phyloP scores from a whole-genome alignment of 2,113 vertebrate genomes.

The Campylomormyrus tamandua region DNA sequence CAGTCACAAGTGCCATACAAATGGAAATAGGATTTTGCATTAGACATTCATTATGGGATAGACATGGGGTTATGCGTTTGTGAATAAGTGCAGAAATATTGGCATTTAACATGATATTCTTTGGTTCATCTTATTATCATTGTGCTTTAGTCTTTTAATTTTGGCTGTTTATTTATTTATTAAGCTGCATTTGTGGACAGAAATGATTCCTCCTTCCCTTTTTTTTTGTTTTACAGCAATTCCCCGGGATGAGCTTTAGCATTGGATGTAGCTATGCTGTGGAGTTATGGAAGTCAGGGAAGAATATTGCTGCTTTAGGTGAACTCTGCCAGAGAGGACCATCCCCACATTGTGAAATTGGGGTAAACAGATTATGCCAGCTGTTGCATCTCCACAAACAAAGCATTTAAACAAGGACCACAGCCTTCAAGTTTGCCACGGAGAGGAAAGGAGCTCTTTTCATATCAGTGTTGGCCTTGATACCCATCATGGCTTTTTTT shows the following conservation, averaged over 20 bases:
- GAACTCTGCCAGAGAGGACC: not conserved
- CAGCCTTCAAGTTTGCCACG: not conserved
- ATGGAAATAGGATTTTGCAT: not conserved
- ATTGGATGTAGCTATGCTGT: not conserved
- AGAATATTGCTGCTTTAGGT: not conserved
- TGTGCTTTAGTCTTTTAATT: not conserved
- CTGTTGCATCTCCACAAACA: not conserved
- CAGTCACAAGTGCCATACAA: not conserved
- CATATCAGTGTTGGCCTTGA: constrained; percentile 12
- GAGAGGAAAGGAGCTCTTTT: not conserved
- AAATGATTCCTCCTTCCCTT: not conserved
- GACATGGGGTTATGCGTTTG: not conserved
- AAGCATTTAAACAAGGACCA: not conserved
- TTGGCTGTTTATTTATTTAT: not conserved
- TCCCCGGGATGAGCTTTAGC: not conserved
- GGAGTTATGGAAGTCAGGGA: not conserved
- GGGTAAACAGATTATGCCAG: not conserved
- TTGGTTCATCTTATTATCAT: not conserved
- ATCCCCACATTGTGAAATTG: not conserved
- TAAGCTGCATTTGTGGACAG: not conserved
- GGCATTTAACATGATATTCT: not conserved
- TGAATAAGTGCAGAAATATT: not conserved
- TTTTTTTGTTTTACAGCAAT: not conserved
- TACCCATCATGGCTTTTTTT: not conserved
- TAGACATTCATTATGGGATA: not conserved